These are phyloP conservation scores for Lindbergichthys nudifrons DNA, from an alignment of 2,797 vertebrate genomes.

Conservation along the genomic window DNA sequence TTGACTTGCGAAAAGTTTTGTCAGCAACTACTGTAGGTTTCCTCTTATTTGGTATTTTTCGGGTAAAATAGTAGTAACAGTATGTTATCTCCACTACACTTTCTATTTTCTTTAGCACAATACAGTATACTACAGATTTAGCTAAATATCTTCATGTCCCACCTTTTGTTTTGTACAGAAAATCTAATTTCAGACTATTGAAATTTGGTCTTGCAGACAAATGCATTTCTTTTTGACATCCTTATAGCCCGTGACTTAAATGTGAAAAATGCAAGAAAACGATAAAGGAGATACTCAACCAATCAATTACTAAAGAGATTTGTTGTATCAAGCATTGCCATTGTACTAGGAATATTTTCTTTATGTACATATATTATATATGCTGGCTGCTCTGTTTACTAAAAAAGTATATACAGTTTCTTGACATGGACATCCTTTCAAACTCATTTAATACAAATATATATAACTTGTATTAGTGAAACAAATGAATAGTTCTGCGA, in stretches of 20 bases:
- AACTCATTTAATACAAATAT: conserved; percentile 78
- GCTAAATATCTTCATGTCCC: conserved; percentile 5
- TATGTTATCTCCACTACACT: neutral
- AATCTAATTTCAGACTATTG: conserved; percentile 45
- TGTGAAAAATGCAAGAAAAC: conserved; percentile 73
- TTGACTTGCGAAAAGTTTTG: neutral
- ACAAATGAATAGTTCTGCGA: conserved; percentile 70
- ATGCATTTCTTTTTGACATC: conserved; percentile 70
- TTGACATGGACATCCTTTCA: conserved; percentile 71
- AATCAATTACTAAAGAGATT: conserved; percentile 60
- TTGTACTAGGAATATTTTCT: conserved; percentile 63
- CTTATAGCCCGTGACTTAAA: conserved; percentile 64
- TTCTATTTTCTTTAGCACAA: neutral
- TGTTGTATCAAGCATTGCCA: conserved; percentile 68
- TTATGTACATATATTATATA: conserved; percentile 65
- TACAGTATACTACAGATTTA: neutral
- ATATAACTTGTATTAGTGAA: conserved; percentile 79
- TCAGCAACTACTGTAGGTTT: neutral
- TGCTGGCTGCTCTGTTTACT: conserved; percentile 76
- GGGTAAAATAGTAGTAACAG: neutral
- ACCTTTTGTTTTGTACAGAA: neutral
- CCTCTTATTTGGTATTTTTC: neutral
- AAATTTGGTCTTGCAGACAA: conserved; percentile 56
- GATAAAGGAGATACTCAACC: conserved; percentile 62
- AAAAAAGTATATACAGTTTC: conserved; percentile 84